Evolutionary conservation across 2,113 vertebrate species (phyloP), one percentile per base, ranked within the genome.

Genomic region (Hylia prasina): DNA sequence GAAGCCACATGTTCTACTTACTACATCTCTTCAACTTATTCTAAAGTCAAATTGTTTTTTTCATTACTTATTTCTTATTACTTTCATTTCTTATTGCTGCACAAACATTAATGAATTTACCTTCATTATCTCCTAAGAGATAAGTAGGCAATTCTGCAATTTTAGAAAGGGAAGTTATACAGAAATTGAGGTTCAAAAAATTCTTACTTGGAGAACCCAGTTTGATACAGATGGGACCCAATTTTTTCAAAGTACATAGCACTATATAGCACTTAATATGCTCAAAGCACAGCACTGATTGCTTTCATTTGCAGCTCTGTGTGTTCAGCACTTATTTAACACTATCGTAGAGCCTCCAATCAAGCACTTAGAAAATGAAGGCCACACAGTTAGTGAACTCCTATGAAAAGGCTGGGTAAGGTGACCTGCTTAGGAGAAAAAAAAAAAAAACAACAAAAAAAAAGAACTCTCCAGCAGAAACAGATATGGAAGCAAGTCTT

Each of bases 261-360:
- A 95, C 84, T 93, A 91, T 95, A 95, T 37, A 94, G 94, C 94
- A 93, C 89, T 94, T 96, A 90, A 93, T 89, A 96, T 96, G 91
- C 94, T 94, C 65, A 89, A 94, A 96, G 95, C 87, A 94, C 65
- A 72, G 60, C 73, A 93, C 60, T 95, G 93, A 97, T 97, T 96
- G 95, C 93, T 96, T 96, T 95, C 87, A 96, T 96, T 97, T 97
- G 93, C 87, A 91, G 91, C 87, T 93, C 89, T 95, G 93, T 95
- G 95, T 95, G 93, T 93, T 97, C 95, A 97, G 89, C 83, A 96
- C 91, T 96, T 95, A 92, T 60, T 92, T 93, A 97, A 94, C 82
- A 79, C 81, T 91, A 72, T 42, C 19, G 53, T 60, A 91, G 60
- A 82, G 91, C 65, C 70, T 94, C 91, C 95, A 94, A 96, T 92